Base-by-base conservation (phyloP, 2,888 invertebrate genomes). In the Caenorhabditis macrosperma region DNA sequence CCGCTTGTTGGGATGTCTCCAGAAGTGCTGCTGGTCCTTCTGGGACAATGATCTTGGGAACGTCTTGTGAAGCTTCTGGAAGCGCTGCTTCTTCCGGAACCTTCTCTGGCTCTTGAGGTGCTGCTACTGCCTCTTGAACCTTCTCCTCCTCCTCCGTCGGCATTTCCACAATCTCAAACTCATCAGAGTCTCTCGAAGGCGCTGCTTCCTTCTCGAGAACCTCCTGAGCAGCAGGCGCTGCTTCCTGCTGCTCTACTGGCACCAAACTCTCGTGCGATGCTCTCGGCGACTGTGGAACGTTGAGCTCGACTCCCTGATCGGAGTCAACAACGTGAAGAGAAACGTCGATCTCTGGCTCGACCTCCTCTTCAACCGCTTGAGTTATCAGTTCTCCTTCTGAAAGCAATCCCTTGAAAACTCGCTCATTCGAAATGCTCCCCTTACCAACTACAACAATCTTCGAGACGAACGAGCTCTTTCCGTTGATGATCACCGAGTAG, bases 401-500 rank as follows among this genome's bases (percentile, higher is more conserved):
- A 72, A 80, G 10, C 1, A 20, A n/a, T 28, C 26, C n/a, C n/a
- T n/a, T n/a, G n/a, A n/a, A n/a, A n/a, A n/a, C n/a, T n/a, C n/a
- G n/a, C n/a, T n/a, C n/a, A n/a, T n/a, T n/a, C 17, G 35, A 0
- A 0, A 9, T 17, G 2, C 2, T n/a, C 12, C 26, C 41, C 64
- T 33, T 26, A 84, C 82, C 83, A 28, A 86, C 61, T 6, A 87
- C 85, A 33, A 75, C 83, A 46, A 88, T 85, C 46, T 82, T 82
- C 3, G 88, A 86, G 24, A 88, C 88, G 9, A 86, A 78, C 24
- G 85, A 82, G 46, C 78, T 83, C 10, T 78, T 81, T 28, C 82
- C 88, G 30, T 84, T 86, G 22, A 88, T 84, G 6, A 81, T 22
- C 9, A 85, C 83, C 2, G 82, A 82, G 60, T 86, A 88, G 59